Percentiles rank a stretch among this genome's conserved stretches.
Conservation (phyloP, 1,140 invertebrate genomes). For the Brachionus asplanchnoidis region DNA sequence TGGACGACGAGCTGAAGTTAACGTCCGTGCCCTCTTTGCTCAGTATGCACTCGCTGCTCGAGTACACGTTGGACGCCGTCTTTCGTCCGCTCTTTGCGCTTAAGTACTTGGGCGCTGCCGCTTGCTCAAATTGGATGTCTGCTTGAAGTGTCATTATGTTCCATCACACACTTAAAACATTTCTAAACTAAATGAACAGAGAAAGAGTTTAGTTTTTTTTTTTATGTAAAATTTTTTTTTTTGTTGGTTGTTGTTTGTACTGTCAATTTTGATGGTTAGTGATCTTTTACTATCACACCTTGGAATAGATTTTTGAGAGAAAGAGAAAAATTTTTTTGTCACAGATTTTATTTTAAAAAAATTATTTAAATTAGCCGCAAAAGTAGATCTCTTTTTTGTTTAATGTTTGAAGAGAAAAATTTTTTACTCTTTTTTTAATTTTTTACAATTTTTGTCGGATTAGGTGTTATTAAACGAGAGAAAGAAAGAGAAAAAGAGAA, state of each 20-base stretch:
- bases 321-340: not conserved
- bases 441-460: not conserved
- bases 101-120: not conserved
- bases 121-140: not conserved
- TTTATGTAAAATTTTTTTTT: no score
- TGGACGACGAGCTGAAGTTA: not conserved
- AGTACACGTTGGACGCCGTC: not conserved
- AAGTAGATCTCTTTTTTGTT: no score
- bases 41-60: not conserved
- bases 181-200: not conserved
- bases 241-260: no score
- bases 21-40: not conserved
- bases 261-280: not conserved
- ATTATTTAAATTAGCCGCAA: no score
- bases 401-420: no score
- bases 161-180: not conserved
- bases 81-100: not conserved
- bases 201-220: not conserved
- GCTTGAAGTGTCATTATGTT: not conserved
- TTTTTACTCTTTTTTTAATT: not conserved
- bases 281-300: slow-evolving; percentile 38
- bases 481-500: no score
- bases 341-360: no score
- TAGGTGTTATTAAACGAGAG: not conserved
- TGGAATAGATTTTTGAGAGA: not conserved